Evolutionary conservation across 2,113 vertebrate genomes (phyloP), one percentile per base, ranked within the genome.

Genomic region (Sapajus apella): DNA sequence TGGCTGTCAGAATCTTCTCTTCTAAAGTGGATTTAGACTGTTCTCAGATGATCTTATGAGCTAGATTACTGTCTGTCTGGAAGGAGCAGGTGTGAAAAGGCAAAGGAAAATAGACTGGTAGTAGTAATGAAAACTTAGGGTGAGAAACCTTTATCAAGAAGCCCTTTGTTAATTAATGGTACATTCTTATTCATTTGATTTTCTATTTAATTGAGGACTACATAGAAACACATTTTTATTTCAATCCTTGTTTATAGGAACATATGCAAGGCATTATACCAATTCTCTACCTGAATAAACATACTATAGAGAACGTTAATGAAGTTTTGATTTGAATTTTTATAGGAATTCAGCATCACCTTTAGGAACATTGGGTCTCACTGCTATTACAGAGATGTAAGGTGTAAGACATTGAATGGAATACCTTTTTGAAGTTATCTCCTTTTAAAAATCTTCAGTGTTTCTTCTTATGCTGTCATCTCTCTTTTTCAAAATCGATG

Each of bases 31-130:
- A 40, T 58, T 86, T 94, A 90, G 25, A 81, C 7, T 58, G 7
- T 76, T 96, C 30, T 81, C 45, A 95, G n/a, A 37, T 87, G 25
- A 66, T 88, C 35, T 91, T 96, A 89, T 55, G 45, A 90, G 8
- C 21, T 72, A 27, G 35, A 90, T 77, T 75, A 68, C 43, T 89
- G 17, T 47, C 43, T 92, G 10, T 37, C 82, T 91, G 68, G 84
- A 95, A 88, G 55, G 47, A 20, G 10, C 21, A 92, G 27, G 25
- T 11, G 4, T 3, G 1, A 70, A 52, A 86, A 70, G 27, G n/a
- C 95, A 93, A 64, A 23, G 43, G 89, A 55, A 45, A 61, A 14
- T 17, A 25, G 64, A 58, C 1, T 30, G 12, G 18, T 35, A n/a
- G 32, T 68, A 43, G 43, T 68, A 50, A 23, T 52, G 17, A 75